Percentiles rank a stretch among this genome's conserved stretches.
Conservation (phyloP, 2,113 vertebrate genomes). For the Cyrtonyx montezumae region DNA sequence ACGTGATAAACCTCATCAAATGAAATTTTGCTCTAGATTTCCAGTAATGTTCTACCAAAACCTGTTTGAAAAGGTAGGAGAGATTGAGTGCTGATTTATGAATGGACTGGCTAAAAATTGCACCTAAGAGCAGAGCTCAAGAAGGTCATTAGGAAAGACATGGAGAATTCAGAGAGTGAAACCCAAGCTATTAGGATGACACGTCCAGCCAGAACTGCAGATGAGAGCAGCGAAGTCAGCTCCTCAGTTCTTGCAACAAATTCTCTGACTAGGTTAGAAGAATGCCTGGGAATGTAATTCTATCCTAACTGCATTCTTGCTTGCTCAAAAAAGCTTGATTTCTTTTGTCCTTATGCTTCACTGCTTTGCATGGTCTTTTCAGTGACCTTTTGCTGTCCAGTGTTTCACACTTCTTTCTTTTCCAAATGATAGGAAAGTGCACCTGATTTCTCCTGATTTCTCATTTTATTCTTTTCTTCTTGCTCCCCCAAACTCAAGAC, state of each 20-base stretch:
- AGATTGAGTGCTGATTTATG: neutral
- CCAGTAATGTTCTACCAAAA: neutral
- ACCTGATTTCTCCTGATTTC: neutral
- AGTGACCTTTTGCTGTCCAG: neutral
- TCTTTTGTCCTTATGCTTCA: neutral
- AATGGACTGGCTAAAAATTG: neutral
- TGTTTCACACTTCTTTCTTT: neutral
- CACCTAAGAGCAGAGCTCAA: neutral
- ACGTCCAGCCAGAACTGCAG: neutral
- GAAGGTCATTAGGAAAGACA: constrained; percentile 2
- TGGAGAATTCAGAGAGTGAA: neutral
- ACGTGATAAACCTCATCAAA: neutral
- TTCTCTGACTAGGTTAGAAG: neutral
- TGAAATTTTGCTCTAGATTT: neutral
- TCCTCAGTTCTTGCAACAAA: neutral
- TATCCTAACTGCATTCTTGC: neutral
- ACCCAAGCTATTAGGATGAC: neutral
- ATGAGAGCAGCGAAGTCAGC: constrained; percentile 17
- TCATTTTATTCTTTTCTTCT: neutral
- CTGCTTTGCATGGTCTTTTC: neutral
- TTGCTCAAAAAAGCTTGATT: neutral
- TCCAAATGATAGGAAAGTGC: neutral
- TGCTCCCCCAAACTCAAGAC: neutral
- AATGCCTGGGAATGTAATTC: neutral
- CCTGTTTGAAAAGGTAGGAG: accelerated